Percentiles rank a stretch among this genome's conserved stretches.
These are phyloP conservation scores for Penaeus chinensis DNA, from an alignment of 1,140 invertebrate genomes.

Conservation along the genomic window DNA sequence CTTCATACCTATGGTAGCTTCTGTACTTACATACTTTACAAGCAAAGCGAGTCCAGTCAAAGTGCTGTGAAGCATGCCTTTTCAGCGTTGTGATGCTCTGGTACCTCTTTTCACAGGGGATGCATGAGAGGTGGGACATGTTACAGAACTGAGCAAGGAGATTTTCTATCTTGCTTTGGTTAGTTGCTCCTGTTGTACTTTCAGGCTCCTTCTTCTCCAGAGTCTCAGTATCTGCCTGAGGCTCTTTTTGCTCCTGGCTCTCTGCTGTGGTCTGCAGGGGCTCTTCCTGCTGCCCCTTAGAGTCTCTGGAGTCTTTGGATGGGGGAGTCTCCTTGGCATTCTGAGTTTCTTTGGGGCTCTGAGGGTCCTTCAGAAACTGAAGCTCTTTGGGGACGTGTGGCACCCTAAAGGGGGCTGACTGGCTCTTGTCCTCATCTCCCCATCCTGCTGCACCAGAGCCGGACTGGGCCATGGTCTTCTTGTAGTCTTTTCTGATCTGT, in stretches of 20 bases:
- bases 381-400: constrained; percentile 27
- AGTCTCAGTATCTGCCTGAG: neutral
- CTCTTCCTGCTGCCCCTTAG: too few species aligned
- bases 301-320: too few species aligned
- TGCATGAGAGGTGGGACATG: constrained; percentile 19
- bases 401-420: constrained; percentile 10
- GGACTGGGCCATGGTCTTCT: constrained; percentile 25
- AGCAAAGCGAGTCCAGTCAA: constrained; percentile 42
- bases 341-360: constrained; percentile 8
- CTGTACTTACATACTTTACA: constrained; percentile 34
- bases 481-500: constrained; percentile 56
- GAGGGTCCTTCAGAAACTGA: neutral
- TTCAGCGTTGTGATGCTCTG: constrained; percentile 32
- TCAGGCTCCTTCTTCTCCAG: constrained; percentile 1
- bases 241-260: too few species aligned
- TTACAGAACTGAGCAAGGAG: constrained; percentile 36
- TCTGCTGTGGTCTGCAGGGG: too few species aligned
- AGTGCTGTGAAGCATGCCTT: constrained; percentile 31
- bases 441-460: neutral
- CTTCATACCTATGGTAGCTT: constrained; percentile 43
- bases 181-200: neutral
- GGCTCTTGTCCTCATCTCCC: neutral
- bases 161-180: neutral
- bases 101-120: constrained; percentile 49
- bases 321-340: neutral